A percentile compares a stretch with the other conserved stretches of the same genome.
phyloP scores from a whole-genome alignment of 2,797 vertebrate genomes.

The Mallotus villosus region DNA sequence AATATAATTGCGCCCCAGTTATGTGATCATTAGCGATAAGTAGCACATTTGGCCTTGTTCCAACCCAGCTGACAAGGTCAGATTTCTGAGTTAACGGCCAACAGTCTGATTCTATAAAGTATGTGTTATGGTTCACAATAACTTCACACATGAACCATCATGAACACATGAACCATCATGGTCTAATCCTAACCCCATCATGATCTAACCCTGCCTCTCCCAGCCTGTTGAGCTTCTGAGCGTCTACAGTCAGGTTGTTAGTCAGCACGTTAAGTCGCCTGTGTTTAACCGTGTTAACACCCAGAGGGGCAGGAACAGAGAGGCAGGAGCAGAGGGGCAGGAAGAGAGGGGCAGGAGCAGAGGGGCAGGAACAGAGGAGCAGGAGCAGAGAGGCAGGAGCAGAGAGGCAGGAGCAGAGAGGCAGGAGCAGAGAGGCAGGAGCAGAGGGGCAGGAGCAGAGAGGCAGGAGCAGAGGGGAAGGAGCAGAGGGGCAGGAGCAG shows the following conservation, averaged over 20 bases:
- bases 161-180: no score
- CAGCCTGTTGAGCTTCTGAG: neutral
- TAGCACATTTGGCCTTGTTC: slow-evolving; percentile 40
- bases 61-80: slow-evolving; percentile 50
- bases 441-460: neutral
- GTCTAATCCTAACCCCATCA: no score
- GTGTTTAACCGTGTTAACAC: neutral
- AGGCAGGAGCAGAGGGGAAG: no score
- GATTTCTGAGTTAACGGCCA: slow-evolving; percentile 17
- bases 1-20: slow-evolving; percentile 38
- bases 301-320: neutral
- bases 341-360: neutral
- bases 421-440: neutral
- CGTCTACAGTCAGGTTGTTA: no score
- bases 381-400: no score
- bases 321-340: neutral
- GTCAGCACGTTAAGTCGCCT: neutral
- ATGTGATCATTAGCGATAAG: slow-evolving; percentile 51
- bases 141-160: no score
- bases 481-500: neutral
- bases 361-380: neutral
- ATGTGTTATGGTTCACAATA: no score
- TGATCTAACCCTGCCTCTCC: no score
- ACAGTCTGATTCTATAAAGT: neutral
- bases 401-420: neutral